phyloP scores from a whole-genome alignment of 2,888 invertebrate species.

The Endomychus coccineus region DNA sequence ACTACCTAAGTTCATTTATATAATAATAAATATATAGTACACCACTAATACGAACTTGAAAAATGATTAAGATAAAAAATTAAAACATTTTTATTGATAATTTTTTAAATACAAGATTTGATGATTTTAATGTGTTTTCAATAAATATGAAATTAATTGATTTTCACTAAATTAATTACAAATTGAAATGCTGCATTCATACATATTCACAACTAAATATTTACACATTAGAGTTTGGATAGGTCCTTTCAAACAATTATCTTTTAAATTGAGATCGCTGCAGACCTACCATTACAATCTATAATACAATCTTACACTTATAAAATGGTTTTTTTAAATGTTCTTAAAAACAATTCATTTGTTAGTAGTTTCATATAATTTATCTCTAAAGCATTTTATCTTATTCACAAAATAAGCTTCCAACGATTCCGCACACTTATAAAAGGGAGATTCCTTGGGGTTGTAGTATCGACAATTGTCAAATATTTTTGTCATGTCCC shows the following conservation, averaged over 20 bases:
- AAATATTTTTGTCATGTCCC: constrained; percentile 97
- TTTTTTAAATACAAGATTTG: constrained; percentile 14
- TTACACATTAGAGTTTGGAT: constrained; percentile 15
- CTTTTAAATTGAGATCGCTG: constrained; percentile 31
- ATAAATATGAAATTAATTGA: constrained; percentile 20
- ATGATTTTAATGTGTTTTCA: constrained; percentile 18
- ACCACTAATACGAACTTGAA: constrained; percentile 7
- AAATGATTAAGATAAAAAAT: constrained; percentile 5
- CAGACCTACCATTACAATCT: constrained; percentile 22
- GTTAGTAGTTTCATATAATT: constrained; percentile 57
- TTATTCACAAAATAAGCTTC: constrained; percentile 94
- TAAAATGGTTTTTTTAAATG: constrained; percentile 11
- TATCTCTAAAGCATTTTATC: constrained; percentile 81
- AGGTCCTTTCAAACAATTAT: constrained; percentile 12
- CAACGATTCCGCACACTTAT: constrained; percentile 90
- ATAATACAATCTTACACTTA: constrained; percentile 20
- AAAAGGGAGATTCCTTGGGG: constrained; percentile 91
- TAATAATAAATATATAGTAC: constrained; percentile 24
- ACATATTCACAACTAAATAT: constrained; percentile 25
- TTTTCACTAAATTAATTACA: constrained; percentile 13
- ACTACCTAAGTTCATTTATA: constrained; percentile 27
- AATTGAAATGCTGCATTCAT: constrained; percentile 17
- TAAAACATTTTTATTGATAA: constrained; percentile 6
- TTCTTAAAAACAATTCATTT: constrained; percentile 16
- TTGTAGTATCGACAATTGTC: constrained; percentile 98